phyloP scores from a whole-genome alignment of 2,797 vertebrate genomes.

The Paramormyrops hopkinsi region DNA sequence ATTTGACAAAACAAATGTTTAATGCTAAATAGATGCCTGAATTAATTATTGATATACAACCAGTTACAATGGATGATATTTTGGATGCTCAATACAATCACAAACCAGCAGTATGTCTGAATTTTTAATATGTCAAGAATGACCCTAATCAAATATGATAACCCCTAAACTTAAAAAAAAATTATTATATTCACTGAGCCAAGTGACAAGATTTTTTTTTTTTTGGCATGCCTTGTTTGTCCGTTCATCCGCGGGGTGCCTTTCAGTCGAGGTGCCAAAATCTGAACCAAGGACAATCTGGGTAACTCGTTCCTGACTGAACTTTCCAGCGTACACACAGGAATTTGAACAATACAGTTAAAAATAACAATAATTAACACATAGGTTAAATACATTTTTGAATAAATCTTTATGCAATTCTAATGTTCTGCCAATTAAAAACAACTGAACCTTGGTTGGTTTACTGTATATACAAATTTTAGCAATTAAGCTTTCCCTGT shows the following conservation, averaged over 20 bases:
- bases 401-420: neutral
- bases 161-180: conserved; percentile 60
- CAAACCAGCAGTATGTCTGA: neutral
- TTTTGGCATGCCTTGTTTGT: conserved; percentile 59
- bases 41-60: neutral
- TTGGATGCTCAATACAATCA: neutral
- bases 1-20: neutral
- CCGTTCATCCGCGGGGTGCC: conserved; percentile 62
- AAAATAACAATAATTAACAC: neutral
- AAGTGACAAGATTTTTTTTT: conserved; percentile 48
- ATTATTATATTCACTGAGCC: conserved; percentile 56
- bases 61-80: neutral
- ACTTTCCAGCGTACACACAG: neutral
- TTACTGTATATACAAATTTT: neutral
- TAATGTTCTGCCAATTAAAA: neutral
- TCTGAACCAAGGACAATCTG: conserved; percentile 61
- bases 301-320: conserved; percentile 28
- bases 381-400: neutral
- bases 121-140: conserved; percentile 57
- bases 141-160: conserved; percentile 53
- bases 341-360: neutral
- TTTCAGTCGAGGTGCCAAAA: conserved; percentile 57
- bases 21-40: neutral
- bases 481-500: neutral
- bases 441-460: neutral